A percentile compares a stretch with the other conserved stretches of the same genome.
phyloP scores from a whole-genome alignment of 2,797 vertebrate species.

The Notoglanidium macrostoma region DNA sequence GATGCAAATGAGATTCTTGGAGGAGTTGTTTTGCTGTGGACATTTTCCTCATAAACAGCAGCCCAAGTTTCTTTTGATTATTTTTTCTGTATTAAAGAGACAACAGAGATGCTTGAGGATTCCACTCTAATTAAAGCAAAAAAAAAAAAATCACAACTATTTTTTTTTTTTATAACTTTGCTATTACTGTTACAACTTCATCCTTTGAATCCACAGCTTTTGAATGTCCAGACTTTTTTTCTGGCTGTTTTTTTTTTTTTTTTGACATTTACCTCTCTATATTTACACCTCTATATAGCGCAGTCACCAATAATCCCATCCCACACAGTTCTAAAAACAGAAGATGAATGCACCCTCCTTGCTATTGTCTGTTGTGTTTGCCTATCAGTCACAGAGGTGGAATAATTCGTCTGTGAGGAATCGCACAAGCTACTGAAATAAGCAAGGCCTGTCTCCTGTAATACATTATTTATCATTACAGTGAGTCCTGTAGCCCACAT shows the following conservation, averaged over 20 bases:
- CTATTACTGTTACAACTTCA: slow-evolving; percentile 19
- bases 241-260: neutral
- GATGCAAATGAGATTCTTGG: slow-evolving; percentile 61
- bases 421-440: slow-evolving; percentile 68
- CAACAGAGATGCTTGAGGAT: slow-evolving; percentile 16
- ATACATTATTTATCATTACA: slow-evolving; percentile 76
- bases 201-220: slow-evolving; percentile 10
- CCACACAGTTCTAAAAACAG: slow-evolving; percentile 49
- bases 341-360: slow-evolving; percentile 53
- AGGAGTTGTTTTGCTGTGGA: slow-evolving; percentile 57
- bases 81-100: slow-evolving; percentile 25
- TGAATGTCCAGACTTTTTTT: slow-evolving; percentile 26
- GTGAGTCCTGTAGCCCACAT: slow-evolving; percentile 63
- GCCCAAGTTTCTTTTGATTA: slow-evolving; percentile 51
- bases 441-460: slow-evolving; percentile 72
- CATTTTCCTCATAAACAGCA: slow-evolving; percentile 54
- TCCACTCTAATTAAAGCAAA: slow-evolving; percentile 28
- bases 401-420: slow-evolving; percentile 72
- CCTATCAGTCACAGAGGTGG: slow-evolving; percentile 69
- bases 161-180: neutral
- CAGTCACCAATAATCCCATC: slow-evolving; percentile 37
- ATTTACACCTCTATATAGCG: slow-evolving; percentile 27
- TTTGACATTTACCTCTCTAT: slow-evolving; percentile 32
- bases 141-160: neutral
- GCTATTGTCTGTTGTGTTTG: slow-evolving; percentile 62